Evolutionary conservation across 2,797 vertebrate genomes (phyloP).

Genomic region (Coracias cyanogaster): DNA sequence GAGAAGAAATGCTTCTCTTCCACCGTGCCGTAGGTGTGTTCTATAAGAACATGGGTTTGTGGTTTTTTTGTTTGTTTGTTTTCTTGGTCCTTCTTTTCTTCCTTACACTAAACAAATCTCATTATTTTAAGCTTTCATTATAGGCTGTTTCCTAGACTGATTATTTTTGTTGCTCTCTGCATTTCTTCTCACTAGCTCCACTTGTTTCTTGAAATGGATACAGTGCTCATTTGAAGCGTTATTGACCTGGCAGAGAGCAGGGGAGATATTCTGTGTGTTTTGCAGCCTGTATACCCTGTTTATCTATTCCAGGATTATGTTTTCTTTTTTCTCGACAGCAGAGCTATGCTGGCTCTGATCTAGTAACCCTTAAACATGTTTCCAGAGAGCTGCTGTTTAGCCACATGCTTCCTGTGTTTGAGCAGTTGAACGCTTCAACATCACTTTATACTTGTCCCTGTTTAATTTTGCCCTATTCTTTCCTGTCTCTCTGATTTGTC

Average conservation of each 20-base stretch:
- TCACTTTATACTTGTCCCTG: neutral
- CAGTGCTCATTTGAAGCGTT: neutral
- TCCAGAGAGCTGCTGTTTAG: neutral
- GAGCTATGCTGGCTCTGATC: neutral
- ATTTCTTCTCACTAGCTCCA: neutral
- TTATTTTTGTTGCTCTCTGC: neutral
- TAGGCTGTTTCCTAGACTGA: neutral
- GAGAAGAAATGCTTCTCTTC: neutral
- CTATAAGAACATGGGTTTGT: neutral
- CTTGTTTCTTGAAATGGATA: neutral
- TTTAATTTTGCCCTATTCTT: neutral
- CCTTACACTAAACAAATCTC: neutral
- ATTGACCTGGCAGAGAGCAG: neutral
- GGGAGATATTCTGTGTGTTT: neutral
- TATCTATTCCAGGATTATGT: neutral
- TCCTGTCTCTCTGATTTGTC: neutral
- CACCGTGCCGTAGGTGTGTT: accelerated
- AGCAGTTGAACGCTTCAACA: neutral
- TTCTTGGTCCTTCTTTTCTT: neutral
- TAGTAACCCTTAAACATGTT: neutral
- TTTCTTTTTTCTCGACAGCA: neutral
- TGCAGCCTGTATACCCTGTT: neutral
- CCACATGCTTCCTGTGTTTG: neutral
- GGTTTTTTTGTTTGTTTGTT: accelerated
- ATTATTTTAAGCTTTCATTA: neutral